Base-by-base conservation (phyloP, 2,888 invertebrate genomes). In the Xestia c-nigrum region DNA sequence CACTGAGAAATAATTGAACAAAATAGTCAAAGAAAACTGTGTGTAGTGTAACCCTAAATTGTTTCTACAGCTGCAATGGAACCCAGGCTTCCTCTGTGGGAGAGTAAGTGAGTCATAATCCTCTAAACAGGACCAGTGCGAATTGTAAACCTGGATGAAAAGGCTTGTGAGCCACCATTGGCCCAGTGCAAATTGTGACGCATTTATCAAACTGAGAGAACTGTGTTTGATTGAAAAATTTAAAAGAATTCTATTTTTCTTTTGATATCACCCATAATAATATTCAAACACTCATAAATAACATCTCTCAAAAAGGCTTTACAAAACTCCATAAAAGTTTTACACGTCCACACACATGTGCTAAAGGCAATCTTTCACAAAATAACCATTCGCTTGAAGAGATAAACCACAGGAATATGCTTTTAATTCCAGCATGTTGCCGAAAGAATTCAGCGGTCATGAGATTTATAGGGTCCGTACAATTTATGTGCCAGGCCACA, bases 401-500 rank as follows among this genome's bases (percentile, higher is more conserved):
- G 85, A 87, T 80, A 82, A 82, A 83, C 89, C 88, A 74, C 86
- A 76, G 85, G 90, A 92, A 93, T 91, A 91, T 90, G 90, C 87
- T 90, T 91, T 92, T 92, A 92, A 93, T 92, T 91, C 89, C 77
- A 91, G 88, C 90, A 90, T 91, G 90, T 89, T 88, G 89, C 78
- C 87, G 87, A 93, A 93, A 93, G 91, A 94, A 93, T 93, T 92
- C 88, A 89, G 90, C 87, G 91, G 90, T 89, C 88, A 78, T 86
- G 80, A 88, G 90, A 93, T 93, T 93, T 92, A 93, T 92, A 88
- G 86, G 81, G 75, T 78, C 84, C 85, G 83, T 83, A 85, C 88
- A 90, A 93, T 93, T 93, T 93, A 93, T 93, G 46, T 9, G 19
- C 31, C 47, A 87, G 78, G 72, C 73, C 78, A 81, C 69, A 85